Conservation (phyloP, 2,888 invertebrate genomes). For the Papilio elwesi region DNA sequence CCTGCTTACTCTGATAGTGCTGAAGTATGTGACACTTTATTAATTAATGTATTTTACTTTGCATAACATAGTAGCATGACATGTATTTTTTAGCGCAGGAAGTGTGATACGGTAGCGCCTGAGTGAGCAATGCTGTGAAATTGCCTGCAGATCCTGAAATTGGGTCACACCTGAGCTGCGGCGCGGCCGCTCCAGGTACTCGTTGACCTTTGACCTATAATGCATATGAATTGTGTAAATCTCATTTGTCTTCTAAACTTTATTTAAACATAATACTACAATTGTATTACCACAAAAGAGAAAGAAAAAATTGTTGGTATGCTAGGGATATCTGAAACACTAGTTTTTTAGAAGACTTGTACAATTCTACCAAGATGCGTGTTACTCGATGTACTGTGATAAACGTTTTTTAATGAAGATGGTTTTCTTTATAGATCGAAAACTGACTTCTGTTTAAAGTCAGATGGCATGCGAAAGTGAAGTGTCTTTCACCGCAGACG, state of each 20-base stretch:
- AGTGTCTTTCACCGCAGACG: too few relatives aligned
- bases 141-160: slow-evolving; percentile 43
- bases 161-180: slow-evolving; percentile 49
- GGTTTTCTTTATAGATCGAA: too few relatives aligned
- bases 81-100: slow-evolving; percentile 4
- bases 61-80: neutral
- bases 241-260: neutral
- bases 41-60: neutral
- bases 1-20: too few relatives aligned
- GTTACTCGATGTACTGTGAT: too few relatives aligned
- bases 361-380: too few relatives aligned
- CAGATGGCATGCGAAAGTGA: too few relatives aligned
- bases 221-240: slow-evolving; percentile 3
- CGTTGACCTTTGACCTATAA: slow-evolving; percentile 47
- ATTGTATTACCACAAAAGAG: neutral
- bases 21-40: too few relatives aligned
- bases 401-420: too few relatives aligned
- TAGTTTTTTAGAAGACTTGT: too few relatives aligned
- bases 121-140: slow-evolving; percentile 26
- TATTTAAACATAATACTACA: neutral
- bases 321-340: neutral
- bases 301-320: neutral
- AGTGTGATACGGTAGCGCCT: slow-evolving; percentile 9
- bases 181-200: slow-evolving; percentile 50
- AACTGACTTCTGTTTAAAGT: too few relatives aligned